phyloP scores from a whole-genome alignment of 2,113 vertebrate genomes.

The Corynorhinus townsendii region DNA sequence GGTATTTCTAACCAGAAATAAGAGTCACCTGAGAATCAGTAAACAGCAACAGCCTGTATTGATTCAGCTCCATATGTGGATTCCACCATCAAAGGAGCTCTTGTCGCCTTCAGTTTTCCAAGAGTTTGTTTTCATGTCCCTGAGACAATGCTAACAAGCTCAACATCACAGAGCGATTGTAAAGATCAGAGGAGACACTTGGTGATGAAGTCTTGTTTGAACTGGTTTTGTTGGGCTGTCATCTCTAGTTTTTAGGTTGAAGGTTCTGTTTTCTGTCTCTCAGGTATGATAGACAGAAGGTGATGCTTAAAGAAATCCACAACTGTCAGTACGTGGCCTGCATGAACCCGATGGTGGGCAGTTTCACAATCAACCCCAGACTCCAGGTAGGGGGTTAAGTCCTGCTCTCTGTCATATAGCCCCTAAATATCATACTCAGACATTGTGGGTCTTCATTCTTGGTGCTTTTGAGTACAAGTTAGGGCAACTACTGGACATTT shows the following conservation, averaged over 20 bases:
- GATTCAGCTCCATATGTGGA: not conserved
- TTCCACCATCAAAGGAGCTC: not conserved
- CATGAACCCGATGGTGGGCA: constrained; percentile 87
- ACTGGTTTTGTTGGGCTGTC: not conserved
- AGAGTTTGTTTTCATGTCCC: not conserved
- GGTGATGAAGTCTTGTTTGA: not conserved
- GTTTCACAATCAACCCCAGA: constrained; percentile 84
- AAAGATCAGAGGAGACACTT: not conserved
- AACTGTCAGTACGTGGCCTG: constrained; percentile 85
- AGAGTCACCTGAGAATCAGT: not conserved
- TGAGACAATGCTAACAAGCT: not conserved
- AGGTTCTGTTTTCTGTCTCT: constrained; percentile 2
- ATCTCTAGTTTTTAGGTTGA: not conserved
- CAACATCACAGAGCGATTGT: not conserved
- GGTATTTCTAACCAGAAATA: not conserved
- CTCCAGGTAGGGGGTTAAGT: constrained; percentile 80
- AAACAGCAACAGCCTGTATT: not conserved
- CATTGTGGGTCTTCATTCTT: not conserved
- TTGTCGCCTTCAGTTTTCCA: not conserved
- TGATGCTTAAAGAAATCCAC: constrained; percentile 84
- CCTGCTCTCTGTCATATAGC: not conserved
- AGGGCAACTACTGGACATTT: not conserved
- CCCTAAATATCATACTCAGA: not conserved
- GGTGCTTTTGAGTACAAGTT: not conserved
- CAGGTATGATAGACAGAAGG: constrained; percentile 86